phyloP scores from a whole-genome alignment of 2,888 invertebrate genomes.

The Polyommatus iphigenia region DNA sequence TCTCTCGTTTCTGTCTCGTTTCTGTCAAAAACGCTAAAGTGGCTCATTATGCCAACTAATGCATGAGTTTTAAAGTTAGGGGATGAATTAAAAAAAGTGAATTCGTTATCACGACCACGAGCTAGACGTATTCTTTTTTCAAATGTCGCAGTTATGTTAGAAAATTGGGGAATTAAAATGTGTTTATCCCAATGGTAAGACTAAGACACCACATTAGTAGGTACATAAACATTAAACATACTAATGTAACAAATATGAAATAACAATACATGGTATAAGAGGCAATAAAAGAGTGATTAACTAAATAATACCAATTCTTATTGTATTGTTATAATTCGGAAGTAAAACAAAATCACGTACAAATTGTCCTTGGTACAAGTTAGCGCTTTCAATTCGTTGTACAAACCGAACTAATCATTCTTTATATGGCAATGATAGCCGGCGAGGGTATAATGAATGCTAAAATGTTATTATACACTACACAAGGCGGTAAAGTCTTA shows the following conservation, averaged over 20 bases:
- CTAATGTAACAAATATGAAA: not conserved
- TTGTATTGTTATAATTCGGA: constrained; percentile 24
- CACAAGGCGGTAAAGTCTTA: not conserved
- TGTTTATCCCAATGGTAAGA: too few relatives aligned
- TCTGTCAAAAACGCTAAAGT: too few relatives aligned
- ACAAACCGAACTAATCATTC: constrained; percentile 66
- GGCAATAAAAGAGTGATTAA: not conserved
- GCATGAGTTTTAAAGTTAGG: too few relatives aligned
- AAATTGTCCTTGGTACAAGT: constrained; percentile 66
- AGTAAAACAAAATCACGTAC: constrained; percentile 46
- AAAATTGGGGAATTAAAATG: too few relatives aligned
- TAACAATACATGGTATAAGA: not conserved
- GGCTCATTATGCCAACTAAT: too few relatives aligned
- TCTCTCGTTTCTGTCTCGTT: too few relatives aligned
- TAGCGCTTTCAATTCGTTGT: constrained; percentile 64
- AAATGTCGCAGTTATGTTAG: too few relatives aligned
- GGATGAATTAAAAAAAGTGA: too few relatives aligned
- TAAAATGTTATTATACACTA: constrained; percentile 30
- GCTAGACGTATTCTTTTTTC: too few relatives aligned
- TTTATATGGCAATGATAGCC: constrained; percentile 67
- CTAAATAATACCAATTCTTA: not conserved
- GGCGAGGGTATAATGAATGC: constrained; percentile 59
- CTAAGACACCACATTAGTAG: not conserved
- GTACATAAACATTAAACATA: not conserved
- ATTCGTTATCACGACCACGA: too few relatives aligned